phyloP scores from a whole-genome alignment of 2,113 vertebrate species.

The Dicrurus megarhynchus region DNA sequence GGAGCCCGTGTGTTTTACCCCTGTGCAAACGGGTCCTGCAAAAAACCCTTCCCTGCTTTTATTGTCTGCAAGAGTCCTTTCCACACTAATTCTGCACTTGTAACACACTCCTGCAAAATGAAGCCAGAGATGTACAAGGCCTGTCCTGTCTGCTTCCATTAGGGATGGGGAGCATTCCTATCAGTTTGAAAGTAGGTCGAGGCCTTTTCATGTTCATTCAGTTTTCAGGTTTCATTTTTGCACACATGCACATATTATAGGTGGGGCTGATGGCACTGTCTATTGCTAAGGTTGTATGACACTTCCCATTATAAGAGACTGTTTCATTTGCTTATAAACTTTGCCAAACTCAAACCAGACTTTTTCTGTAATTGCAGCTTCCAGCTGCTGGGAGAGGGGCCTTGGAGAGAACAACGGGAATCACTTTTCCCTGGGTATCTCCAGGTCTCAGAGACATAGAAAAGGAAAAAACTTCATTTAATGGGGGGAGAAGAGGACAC shows the following conservation, averaged over 20 bases:
- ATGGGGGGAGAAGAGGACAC: neutral
- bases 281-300: conserved; percentile 23
- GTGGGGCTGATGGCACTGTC: conserved; percentile 13
- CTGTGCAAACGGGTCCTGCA: neutral
- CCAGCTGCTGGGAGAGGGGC: neutral
- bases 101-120: conserved; percentile 23
- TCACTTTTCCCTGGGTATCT: neutral
- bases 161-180: neutral
- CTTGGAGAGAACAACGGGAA: neutral
- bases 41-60: neutral
- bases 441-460: neutral
- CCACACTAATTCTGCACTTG: conserved; percentile 14
- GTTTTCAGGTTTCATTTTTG: conserved; percentile 50
- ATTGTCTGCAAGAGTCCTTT: neutral
- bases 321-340: conserved; percentile 29
- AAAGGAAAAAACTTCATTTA: neutral
- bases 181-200: conserved; percentile 42
- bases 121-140: conserved; percentile 47
- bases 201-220: conserved; percentile 59
- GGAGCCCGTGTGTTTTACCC: neutral
- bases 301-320: conserved; percentile 20
- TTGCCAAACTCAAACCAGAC: conserved; percentile 40
- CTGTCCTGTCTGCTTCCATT: conserved; percentile 48
- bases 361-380: neutral
- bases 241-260: neutral